phyloP scores from a whole-genome alignment of 2,113 vertebrate species.

The Sterna hirundo region DNA sequence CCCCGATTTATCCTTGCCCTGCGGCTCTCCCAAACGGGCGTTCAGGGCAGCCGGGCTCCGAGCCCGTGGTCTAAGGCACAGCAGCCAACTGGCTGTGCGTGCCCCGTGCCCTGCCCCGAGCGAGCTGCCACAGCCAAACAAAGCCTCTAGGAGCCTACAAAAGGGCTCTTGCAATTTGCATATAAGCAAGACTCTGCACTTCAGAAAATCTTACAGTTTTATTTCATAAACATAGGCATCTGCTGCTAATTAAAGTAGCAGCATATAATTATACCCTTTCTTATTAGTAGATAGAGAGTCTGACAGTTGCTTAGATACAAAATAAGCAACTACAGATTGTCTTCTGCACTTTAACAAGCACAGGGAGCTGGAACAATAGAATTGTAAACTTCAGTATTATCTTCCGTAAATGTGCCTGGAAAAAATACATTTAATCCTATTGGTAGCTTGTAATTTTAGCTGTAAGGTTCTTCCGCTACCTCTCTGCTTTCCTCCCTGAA shows the following conservation, averaged over 20 bases:
- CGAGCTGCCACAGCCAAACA: not conserved
- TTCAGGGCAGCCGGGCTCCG: not conserved
- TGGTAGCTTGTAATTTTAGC: constrained; percentile 34
- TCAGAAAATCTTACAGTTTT: constrained; percentile 72
- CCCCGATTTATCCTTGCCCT: not conserved
- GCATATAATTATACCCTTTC: constrained; percentile 81
- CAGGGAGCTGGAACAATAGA: constrained; percentile 65
- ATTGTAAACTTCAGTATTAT: constrained; percentile 53
- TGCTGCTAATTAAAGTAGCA: constrained; percentile 83
- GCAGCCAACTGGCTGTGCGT: not conserved
- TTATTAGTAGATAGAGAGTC: constrained; percentile 78
- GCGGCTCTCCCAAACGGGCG: not conserved
- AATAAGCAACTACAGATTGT: constrained; percentile 77
- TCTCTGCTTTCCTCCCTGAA: not conserved
- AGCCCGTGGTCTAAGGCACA: not conserved
- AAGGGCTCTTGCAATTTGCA: constrained; percentile 33
- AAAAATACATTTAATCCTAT: constrained; percentile 45
- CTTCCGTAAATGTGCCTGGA: constrained; percentile 28
- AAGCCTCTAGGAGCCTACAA: not conserved
- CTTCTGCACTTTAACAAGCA: constrained; percentile 68
- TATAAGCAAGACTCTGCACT: constrained; percentile 29
- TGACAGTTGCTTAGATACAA: constrained; percentile 87
- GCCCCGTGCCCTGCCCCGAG: not conserved
- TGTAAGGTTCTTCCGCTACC: not conserved
- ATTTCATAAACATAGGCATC: constrained; percentile 81